Conservation (phyloP, 2,797 vertebrate species). For the Dicrostonyx torquatus region DNA sequence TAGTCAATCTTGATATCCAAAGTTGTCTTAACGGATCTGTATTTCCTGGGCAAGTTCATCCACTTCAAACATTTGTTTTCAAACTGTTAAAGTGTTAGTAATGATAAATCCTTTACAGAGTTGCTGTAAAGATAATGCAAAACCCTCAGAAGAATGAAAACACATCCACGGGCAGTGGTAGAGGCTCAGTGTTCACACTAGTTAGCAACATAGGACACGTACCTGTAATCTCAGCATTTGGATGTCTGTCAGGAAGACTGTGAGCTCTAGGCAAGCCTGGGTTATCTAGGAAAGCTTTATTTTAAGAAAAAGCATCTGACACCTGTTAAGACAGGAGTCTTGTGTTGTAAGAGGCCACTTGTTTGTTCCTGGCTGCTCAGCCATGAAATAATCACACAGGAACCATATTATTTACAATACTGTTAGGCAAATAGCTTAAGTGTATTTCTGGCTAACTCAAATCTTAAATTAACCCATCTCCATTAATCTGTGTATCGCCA, state of each 20-base stretch:
- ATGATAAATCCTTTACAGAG: background rate
- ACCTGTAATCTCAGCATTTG: background rate
- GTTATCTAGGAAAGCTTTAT: background rate
- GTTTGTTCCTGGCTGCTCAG: no score
- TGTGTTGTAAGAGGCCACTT: slow-evolving; percentile 2
- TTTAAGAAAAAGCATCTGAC: background rate
- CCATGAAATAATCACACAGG: no score
- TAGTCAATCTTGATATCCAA: background rate
- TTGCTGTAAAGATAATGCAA: background rate
- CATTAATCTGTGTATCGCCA: no score
- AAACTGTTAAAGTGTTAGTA: background rate
- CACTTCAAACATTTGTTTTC: background rate
- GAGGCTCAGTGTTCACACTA: background rate
- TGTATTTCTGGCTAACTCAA: no score
- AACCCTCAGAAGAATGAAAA: background rate
- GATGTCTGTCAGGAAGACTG: background rate
- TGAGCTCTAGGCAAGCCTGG: background rate
- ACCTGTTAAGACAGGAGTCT: slow-evolving; percentile 70
- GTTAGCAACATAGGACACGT: background rate
- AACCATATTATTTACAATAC: no score
- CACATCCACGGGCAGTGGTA: background rate
- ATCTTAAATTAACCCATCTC: no score
- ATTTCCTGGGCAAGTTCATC: background rate
- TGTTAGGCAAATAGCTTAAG: no score
- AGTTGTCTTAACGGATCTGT: background rate